These are phyloP conservation scores for Struthidea cinerea DNA, from an alignment of 2,113 vertebrate species.

Conservation along the genomic window DNA sequence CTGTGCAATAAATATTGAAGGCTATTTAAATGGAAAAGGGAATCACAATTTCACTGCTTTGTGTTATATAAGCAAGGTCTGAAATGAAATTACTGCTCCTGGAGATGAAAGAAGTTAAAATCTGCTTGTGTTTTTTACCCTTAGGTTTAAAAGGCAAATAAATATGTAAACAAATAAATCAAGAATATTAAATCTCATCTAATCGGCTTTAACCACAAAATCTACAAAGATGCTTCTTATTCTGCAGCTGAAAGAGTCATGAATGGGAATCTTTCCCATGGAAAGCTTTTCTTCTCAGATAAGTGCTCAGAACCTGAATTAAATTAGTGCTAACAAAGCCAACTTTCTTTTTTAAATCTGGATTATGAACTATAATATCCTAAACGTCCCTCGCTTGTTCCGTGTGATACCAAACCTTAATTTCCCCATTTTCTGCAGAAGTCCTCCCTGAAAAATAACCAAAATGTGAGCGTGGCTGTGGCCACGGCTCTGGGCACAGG, in stretches of 20 bases:
- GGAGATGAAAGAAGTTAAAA: slow-evolving; percentile 41
- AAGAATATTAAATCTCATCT: slow-evolving; percentile 54
- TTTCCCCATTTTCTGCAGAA: not conserved
- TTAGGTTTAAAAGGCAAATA: slow-evolving; percentile 52
- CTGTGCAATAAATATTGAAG: not conserved
- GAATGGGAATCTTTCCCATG: not conserved
- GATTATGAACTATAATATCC: not conserved
- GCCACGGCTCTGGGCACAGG: not conserved
- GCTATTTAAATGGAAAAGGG: not conserved
- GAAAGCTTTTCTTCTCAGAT: not conserved
- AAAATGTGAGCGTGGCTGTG: accelerated
- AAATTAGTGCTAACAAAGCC: not conserved
- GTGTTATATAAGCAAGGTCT: not conserved
- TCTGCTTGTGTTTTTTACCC: slow-evolving; percentile 10
- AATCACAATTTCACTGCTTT: not conserved
- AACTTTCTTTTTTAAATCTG: not conserved
- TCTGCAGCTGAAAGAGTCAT: not conserved
- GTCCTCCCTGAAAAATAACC: not conserved
- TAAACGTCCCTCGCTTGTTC: not conserved
- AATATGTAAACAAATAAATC: slow-evolving; percentile 62
- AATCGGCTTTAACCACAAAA: slow-evolving; percentile 43
- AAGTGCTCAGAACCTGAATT: not conserved
- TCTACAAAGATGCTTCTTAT: not conserved
- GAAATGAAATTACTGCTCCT: slow-evolving; percentile 41
- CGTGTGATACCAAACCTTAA: accelerated